Conservation (phyloP, 1,140 invertebrate genomes). For the Ostrea denselamellosa region DNA sequence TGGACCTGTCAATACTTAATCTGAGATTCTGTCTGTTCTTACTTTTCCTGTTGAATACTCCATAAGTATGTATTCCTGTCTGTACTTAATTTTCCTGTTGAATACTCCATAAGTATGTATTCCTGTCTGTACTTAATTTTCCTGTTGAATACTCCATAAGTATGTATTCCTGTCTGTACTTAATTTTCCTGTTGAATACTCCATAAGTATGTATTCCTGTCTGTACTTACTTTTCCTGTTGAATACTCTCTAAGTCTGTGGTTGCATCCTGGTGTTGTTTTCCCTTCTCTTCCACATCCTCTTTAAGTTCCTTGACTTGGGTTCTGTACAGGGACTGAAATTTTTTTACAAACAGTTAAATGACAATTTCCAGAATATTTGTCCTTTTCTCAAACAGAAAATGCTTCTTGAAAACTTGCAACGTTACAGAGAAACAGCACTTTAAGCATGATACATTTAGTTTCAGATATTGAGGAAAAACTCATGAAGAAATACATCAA, state of each 20-base stretch:
- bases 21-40: too few relatives aligned
- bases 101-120: not conserved
- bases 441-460: too few relatives aligned
- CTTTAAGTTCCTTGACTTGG: conserved; percentile 91
- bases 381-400: too few relatives aligned
- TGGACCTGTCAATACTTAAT: too few relatives aligned
- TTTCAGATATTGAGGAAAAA: too few relatives aligned
- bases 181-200: not conserved
- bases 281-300: conserved; percentile 90
- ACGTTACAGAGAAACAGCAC: too few relatives aligned
- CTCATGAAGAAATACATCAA: too few relatives aligned
- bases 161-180: not conserved
- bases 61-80: too few relatives aligned
- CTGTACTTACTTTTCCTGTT: conserved; percentile 74
- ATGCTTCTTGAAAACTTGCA: too few relatives aligned
- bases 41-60: too few relatives aligned
- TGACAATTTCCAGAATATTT: too few relatives aligned
- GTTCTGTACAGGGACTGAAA: conserved; percentile 93
- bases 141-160: not conserved
- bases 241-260: conserved; percentile 77
- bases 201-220: not conserved
- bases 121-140: not conserved
- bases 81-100: not conserved
- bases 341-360: not conserved
- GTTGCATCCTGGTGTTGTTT: conserved; percentile 89